A percentile compares a stretch with the other conserved stretches of the same genome.
Evolutionary conservation across 2,113 vertebrate species (phyloP).

Genomic region (Erythrocercus mccallii): DNA sequence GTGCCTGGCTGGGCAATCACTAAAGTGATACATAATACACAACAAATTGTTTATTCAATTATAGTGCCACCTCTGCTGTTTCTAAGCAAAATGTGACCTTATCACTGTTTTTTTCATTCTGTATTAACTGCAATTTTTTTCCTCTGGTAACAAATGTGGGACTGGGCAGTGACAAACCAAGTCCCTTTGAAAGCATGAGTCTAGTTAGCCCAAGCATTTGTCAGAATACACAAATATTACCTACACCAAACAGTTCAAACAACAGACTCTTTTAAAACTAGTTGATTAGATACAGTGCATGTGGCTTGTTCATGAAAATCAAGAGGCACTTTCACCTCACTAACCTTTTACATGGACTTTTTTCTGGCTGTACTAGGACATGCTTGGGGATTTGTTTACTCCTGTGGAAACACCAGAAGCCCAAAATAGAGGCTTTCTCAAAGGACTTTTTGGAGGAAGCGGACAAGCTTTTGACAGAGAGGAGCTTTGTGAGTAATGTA

Average conservation of each 20-base stretch:
- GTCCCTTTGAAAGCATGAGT: neutral
- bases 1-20: neutral
- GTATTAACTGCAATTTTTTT: neutral
- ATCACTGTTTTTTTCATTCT: neutral
- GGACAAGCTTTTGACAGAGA: slow-evolving; percentile 93
- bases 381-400: slow-evolving; percentile 96
- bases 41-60: neutral
- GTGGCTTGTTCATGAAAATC: neutral
- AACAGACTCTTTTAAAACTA: neutral
- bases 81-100: neutral
- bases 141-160: neutral
- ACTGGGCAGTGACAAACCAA: neutral
- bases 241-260: neutral
- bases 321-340: neutral
- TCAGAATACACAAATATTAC: neutral
- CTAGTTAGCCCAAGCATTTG: neutral
- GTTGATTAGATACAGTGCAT: neutral
- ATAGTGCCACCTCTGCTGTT: neutral
- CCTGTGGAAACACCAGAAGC: slow-evolving; percentile 96
- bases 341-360: neutral
- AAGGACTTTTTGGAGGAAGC: slow-evolving; percentile 95
- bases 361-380: slow-evolving; percentile 79
- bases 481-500: slow-evolving; percentile 88
- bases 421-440: slow-evolving; percentile 95
- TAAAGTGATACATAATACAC: neutral